A percentile compares a stretch with the other conserved stretches of the same genome.
These are phyloP conservation scores for Malaclemys terrapin DNA, from an alignment of 2,113 vertebrate species.

Conservation along the genomic window DNA sequence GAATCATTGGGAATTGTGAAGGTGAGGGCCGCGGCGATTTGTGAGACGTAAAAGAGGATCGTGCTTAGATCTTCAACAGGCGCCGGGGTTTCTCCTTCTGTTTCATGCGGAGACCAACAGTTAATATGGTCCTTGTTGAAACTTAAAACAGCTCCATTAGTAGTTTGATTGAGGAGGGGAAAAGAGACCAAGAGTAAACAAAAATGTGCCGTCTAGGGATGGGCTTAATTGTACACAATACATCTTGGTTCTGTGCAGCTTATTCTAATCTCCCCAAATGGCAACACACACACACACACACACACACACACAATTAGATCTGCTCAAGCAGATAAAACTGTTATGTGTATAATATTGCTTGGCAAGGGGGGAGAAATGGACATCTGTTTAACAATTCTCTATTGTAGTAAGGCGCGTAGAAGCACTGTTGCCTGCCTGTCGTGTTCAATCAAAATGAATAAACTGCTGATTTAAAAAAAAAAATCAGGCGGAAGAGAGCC, in stretches of 20 bases:
- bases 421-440: conserved; percentile 70
- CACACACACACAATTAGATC: conserved; percentile 51
- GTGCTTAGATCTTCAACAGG: conserved; percentile 44
- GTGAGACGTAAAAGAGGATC: conserved; percentile 44
- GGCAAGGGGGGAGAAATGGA: conserved; percentile 45
- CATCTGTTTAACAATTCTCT: conserved; percentile 80
- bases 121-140: conserved; percentile 72
- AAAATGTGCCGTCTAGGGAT: conserved; percentile 74
- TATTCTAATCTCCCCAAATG: conserved; percentile 75
- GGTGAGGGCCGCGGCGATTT: conserved; percentile 30
- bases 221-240: conserved; percentile 75
- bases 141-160: conserved; percentile 82
- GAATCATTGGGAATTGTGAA: conserved; percentile 23
- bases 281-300: conserved; percentile 4
- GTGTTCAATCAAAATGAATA: conserved; percentile 74
- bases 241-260: conserved; percentile 68
- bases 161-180: conserved; percentile 72
- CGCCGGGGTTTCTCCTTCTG: conserved; percentile 48
- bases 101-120: conserved; percentile 71
- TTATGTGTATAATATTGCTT: conserved; percentile 67
- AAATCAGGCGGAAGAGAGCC: conserved; percentile 7
- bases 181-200: conserved; percentile 76
- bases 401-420: conserved; percentile 75
- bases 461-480: conserved; percentile 54
- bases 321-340: conserved; percentile 81